These are phyloP conservation scores for Meliscaeva auricollis DNA, from an alignment of 2,888 invertebrate genomes.

Conservation along the genomic window DNA sequence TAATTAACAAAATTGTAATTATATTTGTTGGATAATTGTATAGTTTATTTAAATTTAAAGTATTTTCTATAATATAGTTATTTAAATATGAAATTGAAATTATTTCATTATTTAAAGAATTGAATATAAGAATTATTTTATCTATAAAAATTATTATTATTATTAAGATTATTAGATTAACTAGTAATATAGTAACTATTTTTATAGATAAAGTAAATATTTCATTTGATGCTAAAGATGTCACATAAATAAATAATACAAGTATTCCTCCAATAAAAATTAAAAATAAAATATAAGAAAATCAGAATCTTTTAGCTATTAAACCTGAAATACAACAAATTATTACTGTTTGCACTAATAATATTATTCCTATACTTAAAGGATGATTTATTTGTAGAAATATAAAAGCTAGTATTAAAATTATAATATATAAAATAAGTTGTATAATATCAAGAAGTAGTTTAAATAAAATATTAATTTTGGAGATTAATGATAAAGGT, in stretches of 20 bases:
- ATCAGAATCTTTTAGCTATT: slow-evolving; percentile 86
- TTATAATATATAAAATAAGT: slow-evolving; percentile 77
- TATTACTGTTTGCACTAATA: slow-evolving; percentile 85
- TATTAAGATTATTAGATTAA: slow-evolving; percentile 78
- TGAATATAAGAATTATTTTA: slow-evolving; percentile 80
- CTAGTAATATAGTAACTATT: slow-evolving; percentile 78
- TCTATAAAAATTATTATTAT: slow-evolving; percentile 77
- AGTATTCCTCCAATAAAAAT: slow-evolving; percentile 87
- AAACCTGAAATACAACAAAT: slow-evolving; percentile 84
- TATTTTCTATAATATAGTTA: slow-evolving; percentile 83
- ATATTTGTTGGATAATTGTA: slow-evolving; percentile 85
- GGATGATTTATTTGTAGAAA: slow-evolving; percentile 85
- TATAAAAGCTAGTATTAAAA: slow-evolving; percentile 82
- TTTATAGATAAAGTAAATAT: slow-evolving; percentile 84
- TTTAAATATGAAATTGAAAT: slow-evolving; percentile 79
- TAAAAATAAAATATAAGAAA: slow-evolving; percentile 87
- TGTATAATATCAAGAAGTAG: slow-evolving; percentile 86
- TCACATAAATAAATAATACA: slow-evolving; percentile 88
- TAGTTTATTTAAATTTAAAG: slow-evolving; percentile 85
- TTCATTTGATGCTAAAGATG: slow-evolving; percentile 87
- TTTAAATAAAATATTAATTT: slow-evolving; percentile 89
- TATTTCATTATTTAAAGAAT: slow-evolving; percentile 83
- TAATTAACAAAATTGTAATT: slow-evolving; percentile 85
- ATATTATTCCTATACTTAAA: slow-evolving; percentile 85
- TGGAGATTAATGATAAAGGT: slow-evolving; percentile 88